phyloP scores from a whole-genome alignment of 2,113 vertebrate species.

The Dissostichus mawsoni region DNA sequence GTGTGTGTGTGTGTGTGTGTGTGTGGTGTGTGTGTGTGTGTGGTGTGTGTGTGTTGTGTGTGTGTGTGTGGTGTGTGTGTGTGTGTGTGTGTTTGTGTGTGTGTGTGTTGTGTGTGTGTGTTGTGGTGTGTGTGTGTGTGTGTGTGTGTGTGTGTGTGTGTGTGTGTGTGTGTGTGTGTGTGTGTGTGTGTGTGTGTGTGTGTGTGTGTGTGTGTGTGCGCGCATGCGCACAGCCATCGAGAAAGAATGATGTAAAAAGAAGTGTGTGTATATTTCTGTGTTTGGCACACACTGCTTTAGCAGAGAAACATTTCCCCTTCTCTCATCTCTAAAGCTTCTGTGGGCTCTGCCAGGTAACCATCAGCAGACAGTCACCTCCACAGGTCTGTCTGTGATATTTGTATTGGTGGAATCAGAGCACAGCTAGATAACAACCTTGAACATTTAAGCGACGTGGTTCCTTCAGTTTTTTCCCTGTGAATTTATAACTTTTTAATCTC shows the following conservation, averaged over 20 bases:
- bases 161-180: not conserved
- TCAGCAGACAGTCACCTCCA: too few species aligned
- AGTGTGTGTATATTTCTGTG: not conserved
- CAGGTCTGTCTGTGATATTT: too few species aligned
- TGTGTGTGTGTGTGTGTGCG: not conserved
- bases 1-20: not conserved
- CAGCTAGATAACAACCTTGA: not conserved
- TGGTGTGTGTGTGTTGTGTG: not conserved
- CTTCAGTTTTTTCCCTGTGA: too few species aligned
- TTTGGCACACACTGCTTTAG: not conserved
- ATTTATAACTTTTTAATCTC: not conserved
- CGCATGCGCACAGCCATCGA: not conserved
- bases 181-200: not conserved
- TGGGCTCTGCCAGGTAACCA: too few species aligned
- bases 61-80: not conserved
- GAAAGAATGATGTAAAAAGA: constrained; percentile 7
- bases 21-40: not conserved
- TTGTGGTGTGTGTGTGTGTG: not conserved
- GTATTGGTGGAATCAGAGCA: not conserved
- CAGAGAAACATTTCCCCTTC: too few species aligned
- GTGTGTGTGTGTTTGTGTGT: not conserved
- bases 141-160: not conserved
- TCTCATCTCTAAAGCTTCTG: too few species aligned
- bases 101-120: not conserved
- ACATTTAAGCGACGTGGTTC: too few species aligned